Evolutionary conservation across 2,113 vertebrate species (phyloP).

Genomic region (Macrotus californicus): DNA sequence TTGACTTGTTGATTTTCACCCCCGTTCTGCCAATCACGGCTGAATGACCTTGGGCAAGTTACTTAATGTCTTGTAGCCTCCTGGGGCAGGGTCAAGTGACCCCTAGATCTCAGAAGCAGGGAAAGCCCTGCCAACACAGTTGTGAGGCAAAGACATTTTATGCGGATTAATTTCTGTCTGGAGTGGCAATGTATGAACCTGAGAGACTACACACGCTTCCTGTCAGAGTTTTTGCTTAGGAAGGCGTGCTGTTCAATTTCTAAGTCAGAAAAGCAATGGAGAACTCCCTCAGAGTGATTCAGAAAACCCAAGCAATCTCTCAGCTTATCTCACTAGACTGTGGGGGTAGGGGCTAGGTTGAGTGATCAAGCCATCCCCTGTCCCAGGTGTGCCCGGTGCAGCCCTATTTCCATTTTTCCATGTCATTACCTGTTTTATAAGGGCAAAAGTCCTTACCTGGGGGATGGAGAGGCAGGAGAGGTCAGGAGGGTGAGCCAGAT

Average conservation of each 20-base stretch:
- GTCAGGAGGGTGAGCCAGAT: not conserved
- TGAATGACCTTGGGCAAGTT: not conserved
- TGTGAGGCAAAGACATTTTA: not conserved
- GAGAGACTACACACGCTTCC: accelerated
- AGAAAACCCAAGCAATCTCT: not conserved
- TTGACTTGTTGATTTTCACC: not conserved
- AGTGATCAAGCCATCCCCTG: not conserved
- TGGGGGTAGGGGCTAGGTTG: not conserved
- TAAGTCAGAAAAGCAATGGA: not conserved
- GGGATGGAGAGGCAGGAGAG: not conserved
- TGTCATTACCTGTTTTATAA: not conserved
- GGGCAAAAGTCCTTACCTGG: no score
- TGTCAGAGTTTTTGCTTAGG: not conserved
- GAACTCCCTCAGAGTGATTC: not conserved
- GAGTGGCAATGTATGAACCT: not conserved
- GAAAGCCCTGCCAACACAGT: not conserved
- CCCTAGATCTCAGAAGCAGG: not conserved
- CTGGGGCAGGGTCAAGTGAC: not conserved
- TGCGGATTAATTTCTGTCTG: not conserved
- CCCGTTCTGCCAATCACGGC: not conserved
- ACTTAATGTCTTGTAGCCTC: not conserved
- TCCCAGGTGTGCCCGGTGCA: no score
- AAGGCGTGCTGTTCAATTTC: not conserved
- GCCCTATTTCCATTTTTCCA: not conserved
- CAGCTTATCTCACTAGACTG: not conserved